These are phyloP conservation scores for Propithecus coquereli DNA, from an alignment of 2,113 vertebrate genomes.

Conservation along the genomic window DNA sequence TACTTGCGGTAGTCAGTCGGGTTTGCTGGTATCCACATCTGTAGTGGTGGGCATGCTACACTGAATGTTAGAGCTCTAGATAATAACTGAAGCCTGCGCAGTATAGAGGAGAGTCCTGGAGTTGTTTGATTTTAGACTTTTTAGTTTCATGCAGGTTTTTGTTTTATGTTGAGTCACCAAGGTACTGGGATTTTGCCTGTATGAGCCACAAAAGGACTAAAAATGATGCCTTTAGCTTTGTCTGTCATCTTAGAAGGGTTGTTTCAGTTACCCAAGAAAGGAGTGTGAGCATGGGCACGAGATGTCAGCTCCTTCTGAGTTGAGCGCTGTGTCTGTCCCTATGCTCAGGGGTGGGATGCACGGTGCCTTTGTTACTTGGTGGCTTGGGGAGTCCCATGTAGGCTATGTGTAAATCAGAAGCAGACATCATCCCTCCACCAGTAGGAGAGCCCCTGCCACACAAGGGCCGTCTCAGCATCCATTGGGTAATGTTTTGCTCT, in stretches of 20 bases:
- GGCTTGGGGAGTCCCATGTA: neutral
- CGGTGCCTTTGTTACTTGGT: neutral
- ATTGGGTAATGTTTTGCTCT: neutral
- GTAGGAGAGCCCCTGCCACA: neutral
- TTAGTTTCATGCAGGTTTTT: neutral
- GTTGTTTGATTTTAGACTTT: neutral
- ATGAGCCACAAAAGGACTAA: neutral
- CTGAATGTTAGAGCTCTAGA: neutral
- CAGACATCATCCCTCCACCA: neutral
- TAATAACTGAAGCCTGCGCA: neutral
- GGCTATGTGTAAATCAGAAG: neutral
- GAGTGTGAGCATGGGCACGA: neutral
- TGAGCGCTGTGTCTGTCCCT: neutral
- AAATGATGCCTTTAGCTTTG: neutral
- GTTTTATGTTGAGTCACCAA: neutral
- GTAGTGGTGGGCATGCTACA: neutral
- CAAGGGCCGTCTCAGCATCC: neutral
- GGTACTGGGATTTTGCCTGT: neutral
- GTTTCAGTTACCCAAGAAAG: neutral
- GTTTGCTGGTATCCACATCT: neutral
- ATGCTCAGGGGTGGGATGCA: neutral
- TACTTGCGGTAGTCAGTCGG: neutral
- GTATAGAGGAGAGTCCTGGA: neutral
- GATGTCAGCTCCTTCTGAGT: neutral
- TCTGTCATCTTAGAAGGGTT: neutral